Conservation (phyloP, 2,113 vertebrate genomes). For the Arvicanthis niloticus region DNA sequence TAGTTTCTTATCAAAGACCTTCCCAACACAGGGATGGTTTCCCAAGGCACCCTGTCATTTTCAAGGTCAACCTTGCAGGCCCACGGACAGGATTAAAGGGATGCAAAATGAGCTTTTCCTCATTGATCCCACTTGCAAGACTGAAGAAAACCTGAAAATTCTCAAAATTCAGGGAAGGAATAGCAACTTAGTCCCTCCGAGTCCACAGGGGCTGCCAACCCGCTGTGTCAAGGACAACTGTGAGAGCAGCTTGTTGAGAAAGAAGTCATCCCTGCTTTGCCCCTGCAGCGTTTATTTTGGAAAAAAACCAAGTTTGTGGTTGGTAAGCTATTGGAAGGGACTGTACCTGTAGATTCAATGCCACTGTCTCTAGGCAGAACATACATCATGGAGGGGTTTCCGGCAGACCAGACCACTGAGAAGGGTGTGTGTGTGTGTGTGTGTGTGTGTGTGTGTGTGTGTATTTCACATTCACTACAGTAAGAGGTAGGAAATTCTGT, state of each 20-base stretch:
- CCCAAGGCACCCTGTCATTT: background rate
- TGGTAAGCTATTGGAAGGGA: background rate
- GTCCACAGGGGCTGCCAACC: background rate
- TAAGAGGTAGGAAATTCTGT: background rate
- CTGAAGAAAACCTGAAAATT: background rate
- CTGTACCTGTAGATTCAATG: background rate
- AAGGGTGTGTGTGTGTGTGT: background rate
- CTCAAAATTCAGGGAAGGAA: background rate
- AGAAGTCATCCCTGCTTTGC: background rate
- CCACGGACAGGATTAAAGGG: background rate
- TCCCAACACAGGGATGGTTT: background rate
- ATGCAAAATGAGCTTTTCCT: background rate
- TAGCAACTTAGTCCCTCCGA: background rate
- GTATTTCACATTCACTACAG: too few species aligned
- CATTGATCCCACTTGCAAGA: background rate
- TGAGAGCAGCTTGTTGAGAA: background rate
- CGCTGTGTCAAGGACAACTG: slow-evolving; percentile 13
- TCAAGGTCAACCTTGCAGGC: slow-evolving; percentile 59
- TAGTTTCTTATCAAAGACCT: background rate
- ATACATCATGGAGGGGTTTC: background rate
- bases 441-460: too few species aligned
- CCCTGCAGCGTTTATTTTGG: slow-evolving; percentile 1
- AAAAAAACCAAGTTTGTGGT: slow-evolving; percentile 10
- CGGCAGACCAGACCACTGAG: background rate
- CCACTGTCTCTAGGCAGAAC: background rate